Percentiles rank a stretch among this genome's conserved stretches.
phyloP scores from a whole-genome alignment of 2,113 vertebrate species.

The Eretmochelys imbricata region DNA sequence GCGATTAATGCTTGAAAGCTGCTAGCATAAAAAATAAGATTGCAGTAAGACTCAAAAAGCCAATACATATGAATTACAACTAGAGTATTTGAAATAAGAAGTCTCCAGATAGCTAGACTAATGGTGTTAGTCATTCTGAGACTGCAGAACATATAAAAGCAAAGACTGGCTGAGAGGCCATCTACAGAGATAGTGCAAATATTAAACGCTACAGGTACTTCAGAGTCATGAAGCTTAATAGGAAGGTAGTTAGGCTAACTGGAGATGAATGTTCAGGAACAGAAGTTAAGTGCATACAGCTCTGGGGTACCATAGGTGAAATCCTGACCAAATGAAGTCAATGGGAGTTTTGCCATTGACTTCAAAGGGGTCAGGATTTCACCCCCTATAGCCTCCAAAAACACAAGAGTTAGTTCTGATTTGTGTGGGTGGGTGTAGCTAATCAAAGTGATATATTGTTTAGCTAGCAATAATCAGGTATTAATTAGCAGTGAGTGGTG shows the following conservation, averaged over 20 bases:
- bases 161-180: conserved; percentile 3
- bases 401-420: conserved; percentile 8
- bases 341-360: not conserved
- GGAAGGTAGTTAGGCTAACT: not conserved
- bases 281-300: not conserved
- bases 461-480: conserved; percentile 35
- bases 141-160: conserved; percentile 41
- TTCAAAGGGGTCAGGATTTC: not conserved
- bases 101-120: conserved; percentile 15
- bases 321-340: not conserved
- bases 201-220: not conserved
- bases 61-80: conserved; percentile 40
- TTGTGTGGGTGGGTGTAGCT: not conserved
- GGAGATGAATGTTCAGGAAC: not conserved
- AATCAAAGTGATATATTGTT: conserved; percentile 46
- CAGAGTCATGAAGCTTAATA: not conserved
- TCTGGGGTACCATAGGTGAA: not conserved
- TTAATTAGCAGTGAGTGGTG: conserved; percentile 53
- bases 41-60: conserved; percentile 58
- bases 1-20: conserved; percentile 17
- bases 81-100: conserved; percentile 8
- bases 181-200: not conserved
- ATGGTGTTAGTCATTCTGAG: conserved; percentile 30
- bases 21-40: not conserved
- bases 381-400: not conserved